Evolutionary conservation across 2,888 invertebrate species (phyloP).

Genomic region (Trimorus sp.): DNA sequence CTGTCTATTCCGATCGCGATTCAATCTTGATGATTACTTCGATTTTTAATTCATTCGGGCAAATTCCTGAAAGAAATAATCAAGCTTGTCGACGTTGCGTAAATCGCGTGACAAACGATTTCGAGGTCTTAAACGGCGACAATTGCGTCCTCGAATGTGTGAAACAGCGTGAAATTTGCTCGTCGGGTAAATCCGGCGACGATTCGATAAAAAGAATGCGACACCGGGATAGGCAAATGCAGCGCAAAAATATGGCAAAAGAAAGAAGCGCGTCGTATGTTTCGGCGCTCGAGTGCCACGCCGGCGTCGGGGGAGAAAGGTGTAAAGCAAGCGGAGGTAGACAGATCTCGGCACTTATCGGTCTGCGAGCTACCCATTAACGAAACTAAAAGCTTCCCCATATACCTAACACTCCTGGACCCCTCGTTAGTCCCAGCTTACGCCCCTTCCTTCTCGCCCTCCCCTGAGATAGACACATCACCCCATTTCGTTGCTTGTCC

Average conservation of each 20-base stretch:
- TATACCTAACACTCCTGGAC: slow-evolving; percentile 75
- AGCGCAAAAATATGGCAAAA: slow-evolving; percentile 59
- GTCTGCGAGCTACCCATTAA: slow-evolving; percentile 81
- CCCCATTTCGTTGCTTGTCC: slow-evolving; percentile 77
- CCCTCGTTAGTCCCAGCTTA: slow-evolving; percentile 68
- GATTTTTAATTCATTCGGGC: background rate
- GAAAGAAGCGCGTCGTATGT: slow-evolving; percentile 59
- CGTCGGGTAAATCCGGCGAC: slow-evolving; percentile 33
- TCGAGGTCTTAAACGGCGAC: no score
- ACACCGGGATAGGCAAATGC: slow-evolving; percentile 43
- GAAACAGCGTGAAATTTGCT: slow-evolving; percentile 19
- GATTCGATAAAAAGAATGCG: slow-evolving; percentile 51
- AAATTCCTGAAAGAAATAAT: no score
- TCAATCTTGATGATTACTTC: slow-evolving; percentile 47
- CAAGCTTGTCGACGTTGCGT: no score
- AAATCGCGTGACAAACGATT: no score
- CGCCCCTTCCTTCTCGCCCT: slow-evolving; percentile 64
- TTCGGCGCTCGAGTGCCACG: slow-evolving; percentile 38
- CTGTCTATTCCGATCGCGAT: slow-evolving; percentile 45
- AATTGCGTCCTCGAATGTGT: no score
- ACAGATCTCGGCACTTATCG: slow-evolving; percentile 82
- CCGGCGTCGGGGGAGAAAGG: slow-evolving; percentile 72
- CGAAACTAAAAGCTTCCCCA: slow-evolving; percentile 82
- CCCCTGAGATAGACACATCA: slow-evolving; percentile 80
- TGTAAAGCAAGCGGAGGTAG: slow-evolving; percentile 80